These are phyloP conservation scores for Listronotus bonariensis DNA, from an alignment of 1,140 invertebrate species.

Conservation along the genomic window DNA sequence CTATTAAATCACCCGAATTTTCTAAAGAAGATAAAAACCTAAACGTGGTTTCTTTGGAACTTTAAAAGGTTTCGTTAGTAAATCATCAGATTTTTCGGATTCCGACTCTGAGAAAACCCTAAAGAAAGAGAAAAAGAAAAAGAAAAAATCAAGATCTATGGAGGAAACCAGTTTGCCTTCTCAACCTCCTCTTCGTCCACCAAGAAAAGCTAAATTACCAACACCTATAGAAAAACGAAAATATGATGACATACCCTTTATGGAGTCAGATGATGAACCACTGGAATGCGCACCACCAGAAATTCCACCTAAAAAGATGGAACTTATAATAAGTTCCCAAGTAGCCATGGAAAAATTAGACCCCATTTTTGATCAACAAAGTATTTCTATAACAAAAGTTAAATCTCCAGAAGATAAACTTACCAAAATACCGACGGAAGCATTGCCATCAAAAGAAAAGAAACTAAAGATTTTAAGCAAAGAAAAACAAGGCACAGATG, in stretches of 20 bases:
- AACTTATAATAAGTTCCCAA: not conserved
- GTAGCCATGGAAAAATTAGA: not conserved
- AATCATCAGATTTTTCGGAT: conserved; percentile 52
- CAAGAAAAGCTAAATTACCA: conserved; percentile 46
- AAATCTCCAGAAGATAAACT: not conserved
- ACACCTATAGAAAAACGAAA: conserved; percentile 42
- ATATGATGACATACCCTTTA: conserved; percentile 48
- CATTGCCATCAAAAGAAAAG: conserved; percentile 9
- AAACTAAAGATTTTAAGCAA: conserved; percentile 20
- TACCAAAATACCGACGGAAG: conserved; percentile 4
- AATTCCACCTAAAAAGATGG: conserved; percentile 7
- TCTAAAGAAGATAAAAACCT: conserved; percentile 48
- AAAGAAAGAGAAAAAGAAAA: conserved; percentile 50
- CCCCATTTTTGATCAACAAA: too few relatives aligned
- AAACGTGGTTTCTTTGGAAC: conserved; percentile 54
- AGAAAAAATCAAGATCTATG: conserved; percentile 45
- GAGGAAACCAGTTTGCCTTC: conserved; percentile 30
- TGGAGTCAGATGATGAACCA: conserved; percentile 43
- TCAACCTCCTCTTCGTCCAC: conserved; percentile 35
- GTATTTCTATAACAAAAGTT: conserved; percentile 17
- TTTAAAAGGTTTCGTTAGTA: conserved; percentile 50
- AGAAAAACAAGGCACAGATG: conserved; percentile 30
- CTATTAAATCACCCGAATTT: conserved; percentile 11
- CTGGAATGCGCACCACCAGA: conserved; percentile 27
- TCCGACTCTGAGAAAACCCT: conserved; percentile 53